These are phyloP conservation scores for Steatornis caripensis DNA, from an alignment of 2,113 vertebrate species.

Conservation along the genomic window DNA sequence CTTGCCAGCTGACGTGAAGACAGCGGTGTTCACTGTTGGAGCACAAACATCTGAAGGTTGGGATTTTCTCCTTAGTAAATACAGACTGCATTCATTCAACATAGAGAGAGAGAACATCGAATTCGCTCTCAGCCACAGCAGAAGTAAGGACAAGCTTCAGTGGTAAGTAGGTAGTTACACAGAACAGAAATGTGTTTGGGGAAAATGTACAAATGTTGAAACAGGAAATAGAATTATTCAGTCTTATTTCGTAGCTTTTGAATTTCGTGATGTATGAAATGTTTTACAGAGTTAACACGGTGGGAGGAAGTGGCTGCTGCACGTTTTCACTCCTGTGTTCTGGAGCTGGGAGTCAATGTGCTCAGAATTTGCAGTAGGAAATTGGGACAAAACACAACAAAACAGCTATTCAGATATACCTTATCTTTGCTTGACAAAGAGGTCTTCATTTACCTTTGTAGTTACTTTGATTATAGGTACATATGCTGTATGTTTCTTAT, in stretches of 20 bases:
- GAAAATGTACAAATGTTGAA: rapidly evolving
- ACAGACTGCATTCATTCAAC: slow-evolving; percentile 72
- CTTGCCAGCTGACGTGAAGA: slow-evolving; percentile 81
- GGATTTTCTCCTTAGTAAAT: slow-evolving; percentile 87
- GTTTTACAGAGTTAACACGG: not conserved
- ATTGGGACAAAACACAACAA: not conserved
- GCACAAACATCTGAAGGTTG: slow-evolving; percentile 81
- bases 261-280: not conserved
- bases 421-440: not conserved
- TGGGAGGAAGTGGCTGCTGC: too few species aligned
- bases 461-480: not conserved
- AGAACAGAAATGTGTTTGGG: not conserved
- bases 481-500: not conserved
- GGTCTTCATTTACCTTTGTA: not conserved
- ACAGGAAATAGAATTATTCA: not conserved
- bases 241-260: not conserved
- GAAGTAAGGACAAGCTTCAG: slow-evolving; percentile 77
- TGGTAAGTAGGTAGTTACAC: slow-evolving; percentile 70
- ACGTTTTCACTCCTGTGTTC: not conserved
- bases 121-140: slow-evolving; percentile 72
- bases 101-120: slow-evolving; percentile 78
- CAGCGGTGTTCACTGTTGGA: slow-evolving; percentile 82
- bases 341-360: rapidly evolving
- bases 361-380: not conserved
- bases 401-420: not conserved